Evolutionary conservation across 2,888 invertebrate genomes (phyloP).

Genomic region (Dermolepida albohirtum): DNA sequence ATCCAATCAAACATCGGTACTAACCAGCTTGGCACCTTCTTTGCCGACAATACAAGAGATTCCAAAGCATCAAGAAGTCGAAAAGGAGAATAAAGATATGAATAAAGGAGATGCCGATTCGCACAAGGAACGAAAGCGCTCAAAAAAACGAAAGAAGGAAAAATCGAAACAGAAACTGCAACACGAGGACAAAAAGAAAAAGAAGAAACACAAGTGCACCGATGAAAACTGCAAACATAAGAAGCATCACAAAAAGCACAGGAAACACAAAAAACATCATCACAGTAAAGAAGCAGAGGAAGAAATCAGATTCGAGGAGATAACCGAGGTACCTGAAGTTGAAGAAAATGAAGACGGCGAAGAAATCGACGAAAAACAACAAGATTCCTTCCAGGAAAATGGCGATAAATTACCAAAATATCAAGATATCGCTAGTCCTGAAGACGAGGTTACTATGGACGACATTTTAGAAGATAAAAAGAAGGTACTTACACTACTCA

Average conservation of each 20-base stretch:
- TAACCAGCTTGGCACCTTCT: slow-evolving; percentile 46
- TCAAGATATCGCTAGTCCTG: slow-evolving; percentile 54
- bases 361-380: slow-evolving; percentile 49
- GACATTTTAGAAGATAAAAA: slow-evolving; percentile 58
- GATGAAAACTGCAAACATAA: slow-evolving; percentile 78
- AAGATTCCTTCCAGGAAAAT: slow-evolving; percentile 45
- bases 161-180: slow-evolving; percentile 69
- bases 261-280: slow-evolving; percentile 83
- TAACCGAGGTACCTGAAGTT: slow-evolving; percentile 49
- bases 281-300: slow-evolving; percentile 59
- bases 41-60: slow-evolving; percentile 39
- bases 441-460: slow-evolving; percentile 62
- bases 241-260: slow-evolving; percentile 83
- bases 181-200: slow-evolving; percentile 70
- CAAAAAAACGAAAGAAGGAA: slow-evolving; percentile 78
- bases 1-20: slow-evolving; percentile 15
- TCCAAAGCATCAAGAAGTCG: slow-evolving; percentile 41
- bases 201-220: slow-evolving; percentile 77
- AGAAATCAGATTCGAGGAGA: slow-evolving; percentile 44
- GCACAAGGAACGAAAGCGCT: slow-evolving; percentile 73
- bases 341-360: slow-evolving; percentile 64
- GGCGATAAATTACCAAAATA: slow-evolving; percentile 47
- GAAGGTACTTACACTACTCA: slow-evolving; percentile 52
- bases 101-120: slow-evolving; percentile 63
- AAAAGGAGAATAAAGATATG: slow-evolving; percentile 56